These are phyloP conservation scores for Drosophila baimaii DNA, from an alignment of 1,140 invertebrate genomes.

Conservation along the genomic window DNA sequence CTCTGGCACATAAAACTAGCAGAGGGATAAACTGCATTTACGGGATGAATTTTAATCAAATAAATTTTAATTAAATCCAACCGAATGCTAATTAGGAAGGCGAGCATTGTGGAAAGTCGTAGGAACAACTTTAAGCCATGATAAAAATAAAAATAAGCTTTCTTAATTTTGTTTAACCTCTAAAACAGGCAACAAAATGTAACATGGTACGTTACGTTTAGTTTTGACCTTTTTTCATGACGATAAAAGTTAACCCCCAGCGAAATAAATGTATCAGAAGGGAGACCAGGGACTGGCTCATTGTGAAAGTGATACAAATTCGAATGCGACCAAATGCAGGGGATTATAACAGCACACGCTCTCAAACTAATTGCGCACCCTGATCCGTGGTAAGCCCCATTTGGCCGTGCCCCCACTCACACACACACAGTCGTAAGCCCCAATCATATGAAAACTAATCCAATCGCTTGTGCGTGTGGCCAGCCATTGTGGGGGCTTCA, in stretches of 20 bases:
- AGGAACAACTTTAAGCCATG: neutral
- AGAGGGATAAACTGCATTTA: slow-evolving; percentile 2
- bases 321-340: neutral
- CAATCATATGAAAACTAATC: slow-evolving; percentile 36
- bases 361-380: slow-evolving; percentile 21
- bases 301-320: neutral
- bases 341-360: slow-evolving; percentile 6
- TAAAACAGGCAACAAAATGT: neutral
- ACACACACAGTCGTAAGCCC: neutral
- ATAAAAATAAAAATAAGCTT: neutral
- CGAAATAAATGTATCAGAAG: neutral
- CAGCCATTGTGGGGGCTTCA: slow-evolving; percentile 2
- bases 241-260: neutral
- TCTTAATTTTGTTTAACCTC: too few relatives aligned
- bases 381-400: slow-evolving; percentile 21
- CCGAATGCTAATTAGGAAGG: neutral
- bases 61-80: neutral
- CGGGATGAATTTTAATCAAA: neutral
- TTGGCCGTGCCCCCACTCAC: neutral
- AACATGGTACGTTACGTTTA: neutral
- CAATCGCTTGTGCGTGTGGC: slow-evolving; percentile 18
- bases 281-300: neutral
- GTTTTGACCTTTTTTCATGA: neutral
- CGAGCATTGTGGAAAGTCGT: neutral
- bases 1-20: slow-evolving; percentile 7